Percentiles rank a stretch among this genome's conserved stretches.
These are phyloP conservation scores for Anarhynchus alexandrinus DNA, from an alignment of 2,113 vertebrate genomes.

Conservation along the genomic window DNA sequence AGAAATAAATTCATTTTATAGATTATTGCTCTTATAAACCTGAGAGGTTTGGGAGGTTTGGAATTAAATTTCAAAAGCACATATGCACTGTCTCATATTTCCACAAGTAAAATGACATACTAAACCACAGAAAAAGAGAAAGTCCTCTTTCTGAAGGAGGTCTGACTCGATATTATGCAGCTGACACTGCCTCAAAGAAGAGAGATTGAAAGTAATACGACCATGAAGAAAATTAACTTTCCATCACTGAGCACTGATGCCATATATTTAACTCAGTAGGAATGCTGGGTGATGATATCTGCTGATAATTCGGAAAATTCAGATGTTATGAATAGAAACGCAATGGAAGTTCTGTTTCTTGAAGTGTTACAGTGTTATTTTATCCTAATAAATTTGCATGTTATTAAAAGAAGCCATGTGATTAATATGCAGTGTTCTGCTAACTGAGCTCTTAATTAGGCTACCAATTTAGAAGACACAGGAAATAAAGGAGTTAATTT, in stretches of 20 bases:
- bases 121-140: neutral
- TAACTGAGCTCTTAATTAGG: conserved; percentile 20
- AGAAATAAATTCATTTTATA: neutral
- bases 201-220: neutral
- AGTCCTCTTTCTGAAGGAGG: neutral
- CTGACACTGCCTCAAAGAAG: neutral
- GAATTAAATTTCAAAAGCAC: neutral
- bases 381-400: neutral
- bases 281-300: neutral
- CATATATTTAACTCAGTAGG: neutral
- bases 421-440: neutral
- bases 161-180: neutral
- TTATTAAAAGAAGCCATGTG: neutral
- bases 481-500: conserved; percentile 57
- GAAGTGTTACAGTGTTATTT: neutral
- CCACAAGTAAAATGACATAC: neutral
- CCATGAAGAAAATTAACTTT: neutral
- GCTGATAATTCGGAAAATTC: neutral
- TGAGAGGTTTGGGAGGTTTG: neutral
- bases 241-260: neutral
- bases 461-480: neutral
- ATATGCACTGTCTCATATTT: neutral
- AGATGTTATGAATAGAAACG: neutral
- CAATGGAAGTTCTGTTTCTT: neutral
- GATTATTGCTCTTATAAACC: neutral